Base-by-base conservation (phyloP, 1,140 invertebrate species). In the Aphis craccivora region DNA sequence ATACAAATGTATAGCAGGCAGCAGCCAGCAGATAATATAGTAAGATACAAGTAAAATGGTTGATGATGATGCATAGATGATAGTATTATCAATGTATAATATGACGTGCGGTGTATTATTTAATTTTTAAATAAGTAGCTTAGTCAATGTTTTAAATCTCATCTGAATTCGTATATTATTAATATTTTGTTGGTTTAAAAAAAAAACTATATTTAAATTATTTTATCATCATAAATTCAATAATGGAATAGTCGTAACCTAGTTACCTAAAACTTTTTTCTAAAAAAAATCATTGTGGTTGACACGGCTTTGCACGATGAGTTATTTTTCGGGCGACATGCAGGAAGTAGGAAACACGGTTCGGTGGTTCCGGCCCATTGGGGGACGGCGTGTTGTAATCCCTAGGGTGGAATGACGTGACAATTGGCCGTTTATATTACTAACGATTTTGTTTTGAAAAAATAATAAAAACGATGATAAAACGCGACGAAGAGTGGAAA, bases 281-380 rank as follows among this genome's bases (percentile, higher is more conserved):
- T 86, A 86, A 40, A 55, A 83, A 81, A 93, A 83, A 93, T 93
- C 48, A 40, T 84, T 86, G 76, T 67, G 76, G 76, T 93, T 86
- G 76, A 93, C 91, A 84, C 91, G 81, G 91, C 48, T 43, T 93
- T 84, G 76, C 76, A 93, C 91, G 91, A 83, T n/a, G 76, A 93
- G 76, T 43, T 86, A 40, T 53, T 53, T 93, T 93, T 53, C 81
- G 60, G 37, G n/a, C 37, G 25, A 83, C 48, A n/a, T 76, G 60
- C 67, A 93, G 91, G 91, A 93, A 93, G 91, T 83, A 93, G 91
- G 91, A 93, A 51, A 84, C 48, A 93, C 91, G 91, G 91, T 84
- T 84, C 81, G 81, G 14, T 55, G 81, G 91, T 93, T 93, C 48
- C 48, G 81, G 23, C 76, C 25, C 48, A 86, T 86, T 45, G 91